Percentiles rank a stretch among this genome's conserved stretches.
phyloP scores from a whole-genome alignment of 2,888 invertebrate genomes.

The Neocrepidodera transversa region DNA sequence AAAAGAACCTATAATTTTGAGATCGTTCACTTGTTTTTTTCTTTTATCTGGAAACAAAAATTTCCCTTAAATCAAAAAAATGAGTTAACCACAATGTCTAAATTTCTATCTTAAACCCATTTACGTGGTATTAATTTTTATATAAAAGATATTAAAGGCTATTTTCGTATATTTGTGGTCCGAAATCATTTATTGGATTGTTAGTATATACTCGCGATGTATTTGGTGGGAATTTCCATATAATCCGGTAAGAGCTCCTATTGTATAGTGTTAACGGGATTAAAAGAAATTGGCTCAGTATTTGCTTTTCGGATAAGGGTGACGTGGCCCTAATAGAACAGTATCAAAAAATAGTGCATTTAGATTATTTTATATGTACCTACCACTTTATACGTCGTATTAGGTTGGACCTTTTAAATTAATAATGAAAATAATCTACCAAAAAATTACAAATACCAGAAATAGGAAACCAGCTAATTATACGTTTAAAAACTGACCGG shows the following conservation, averaged over 20 bases:
- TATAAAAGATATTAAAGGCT: not conserved
- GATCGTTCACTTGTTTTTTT: too few relatives aligned
- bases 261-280: slow-evolving; percentile 48
- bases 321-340: slow-evolving; percentile 25
- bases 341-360: not conserved
- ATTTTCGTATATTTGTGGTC: not conserved
- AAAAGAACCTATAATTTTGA: too few relatives aligned
- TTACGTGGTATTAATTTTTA: not conserved
- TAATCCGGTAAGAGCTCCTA: slow-evolving; percentile 49
- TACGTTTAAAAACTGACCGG: too few relatives aligned
- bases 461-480: too few relatives aligned
- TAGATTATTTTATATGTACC: too few relatives aligned
- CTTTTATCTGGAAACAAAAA: too few relatives aligned
- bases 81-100: not conserved
- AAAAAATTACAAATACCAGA: too few relatives aligned
- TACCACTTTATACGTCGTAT: too few relatives aligned
- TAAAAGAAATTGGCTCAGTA: slow-evolving; percentile 52
- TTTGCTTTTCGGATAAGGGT: slow-evolving; percentile 52
- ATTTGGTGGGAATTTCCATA: slow-evolving; percentile 47
- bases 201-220: not conserved
- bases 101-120: not conserved
- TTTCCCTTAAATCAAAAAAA: too few relatives aligned
- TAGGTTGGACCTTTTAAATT: too few relatives aligned
- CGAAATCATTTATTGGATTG: not conserved
- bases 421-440: too few relatives aligned